Base-by-base conservation (phyloP, 2,888 invertebrate species). In the Pseudococcus viburni region DNA sequence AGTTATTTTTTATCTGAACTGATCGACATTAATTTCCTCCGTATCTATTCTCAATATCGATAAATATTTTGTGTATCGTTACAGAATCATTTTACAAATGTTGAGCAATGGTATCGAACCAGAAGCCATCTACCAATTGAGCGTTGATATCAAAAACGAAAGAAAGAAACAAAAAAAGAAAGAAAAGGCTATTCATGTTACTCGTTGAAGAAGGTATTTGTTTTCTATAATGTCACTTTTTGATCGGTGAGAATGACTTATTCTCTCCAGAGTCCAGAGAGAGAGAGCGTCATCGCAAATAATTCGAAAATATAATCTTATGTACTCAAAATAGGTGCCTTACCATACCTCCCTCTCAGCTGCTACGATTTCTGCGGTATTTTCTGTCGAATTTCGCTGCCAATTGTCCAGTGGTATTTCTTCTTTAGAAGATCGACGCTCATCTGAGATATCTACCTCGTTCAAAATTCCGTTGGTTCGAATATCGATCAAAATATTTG, bases 111-210 rank as follows among this genome's bases (percentile, higher is more conserved):
- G 88, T n/a, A 83, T 88, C 33, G 80, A 88, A 42, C 88, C 88
- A 17, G 88, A 80, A 83, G 88, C 80, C n/a, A 42, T 88, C 12
- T 88, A 83, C 15, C 88, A 83, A 8, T 22, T 88, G 12, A 83
- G 88, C 42, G 80, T 88, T n/a, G 88, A 88, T 33, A 39, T 88
- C 17, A 46, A 55, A 59, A 88, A 88, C 59, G 88, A 88, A 88
- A 17, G 88, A 11, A 83, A 83, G 55, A 48, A 19, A 9, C 51
- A 33, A 39, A 48, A 15, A 15, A 88, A 83, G 22, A 83, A 83
- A 88, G 85, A 64, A 15, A 83, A 88, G 39, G n/a, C 11, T 26
- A 4, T 11, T 22, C 68, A 59, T 12, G 64, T 64, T 6, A 64
- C 64, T 1, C 64, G 9, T 22, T 64, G 22, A 64, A 19, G 59